Evolutionary conservation across 2,113 vertebrate species (phyloP).

Genomic region (Uropsilus gracilis): DNA sequence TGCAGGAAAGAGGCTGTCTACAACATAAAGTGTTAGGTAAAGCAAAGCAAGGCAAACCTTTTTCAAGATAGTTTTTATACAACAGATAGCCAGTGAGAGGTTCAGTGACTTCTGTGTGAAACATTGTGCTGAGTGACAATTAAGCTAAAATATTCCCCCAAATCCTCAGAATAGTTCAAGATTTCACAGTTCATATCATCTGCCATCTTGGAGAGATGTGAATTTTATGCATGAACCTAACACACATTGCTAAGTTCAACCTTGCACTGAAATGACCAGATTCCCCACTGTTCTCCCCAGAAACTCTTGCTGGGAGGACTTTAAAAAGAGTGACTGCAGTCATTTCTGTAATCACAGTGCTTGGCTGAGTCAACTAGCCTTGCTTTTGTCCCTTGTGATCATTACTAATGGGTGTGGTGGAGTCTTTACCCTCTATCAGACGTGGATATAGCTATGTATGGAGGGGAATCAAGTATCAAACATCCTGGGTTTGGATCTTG

Average conservation of each 20-base stretch:
- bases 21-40: not conserved
- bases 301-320: not conserved
- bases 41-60: not conserved
- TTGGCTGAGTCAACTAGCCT: not conserved
- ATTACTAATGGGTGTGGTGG: not conserved
- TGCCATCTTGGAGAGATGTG: not conserved
- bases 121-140: not conserved
- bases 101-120: not conserved
- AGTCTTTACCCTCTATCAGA: not conserved
- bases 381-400: not conserved
- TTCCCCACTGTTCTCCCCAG: not conserved
- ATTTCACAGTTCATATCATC: not conserved
- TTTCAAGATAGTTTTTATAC: not conserved
- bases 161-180: not conserved
- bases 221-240: not conserved
- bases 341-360: not conserved
- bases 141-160: not conserved
- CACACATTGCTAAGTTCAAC: not conserved
- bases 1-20: not conserved
- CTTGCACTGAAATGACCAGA: not conserved
- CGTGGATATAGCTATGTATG: not conserved
- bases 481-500: not conserved
- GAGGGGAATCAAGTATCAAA: not conserved
- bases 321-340: not conserved
- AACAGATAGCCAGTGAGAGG: not conserved